Conservation (phyloP, 2,113 vertebrate genomes). For the Polypterus senegalus region DNA sequence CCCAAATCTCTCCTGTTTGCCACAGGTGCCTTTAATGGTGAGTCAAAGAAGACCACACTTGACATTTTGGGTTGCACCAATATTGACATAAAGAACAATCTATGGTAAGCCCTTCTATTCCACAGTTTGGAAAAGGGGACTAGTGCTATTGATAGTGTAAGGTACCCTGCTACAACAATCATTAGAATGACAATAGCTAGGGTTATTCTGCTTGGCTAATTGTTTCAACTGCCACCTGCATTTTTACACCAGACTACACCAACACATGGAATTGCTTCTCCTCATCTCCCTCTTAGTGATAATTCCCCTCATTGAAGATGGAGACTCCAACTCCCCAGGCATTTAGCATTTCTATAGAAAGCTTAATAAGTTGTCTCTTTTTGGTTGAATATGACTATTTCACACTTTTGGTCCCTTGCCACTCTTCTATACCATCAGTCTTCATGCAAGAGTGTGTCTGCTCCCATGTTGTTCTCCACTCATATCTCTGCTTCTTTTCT, state of each 20-base stretch:
- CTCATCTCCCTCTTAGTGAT: neutral
- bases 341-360: neutral
- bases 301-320: too few species aligned
- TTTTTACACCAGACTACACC: neutral
- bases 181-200: neutral
- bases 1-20: slow-evolving; percentile 4
- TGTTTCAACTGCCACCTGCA: too few species aligned
- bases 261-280: neutral
- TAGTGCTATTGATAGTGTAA: neutral
- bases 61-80: slow-evolving; percentile 42
- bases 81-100: slow-evolving; percentile 35
- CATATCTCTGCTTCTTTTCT: neutral
- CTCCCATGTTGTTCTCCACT: neutral
- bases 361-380: neutral
- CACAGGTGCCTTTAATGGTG: slow-evolving; percentile 40
- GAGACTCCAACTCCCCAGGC: neutral
- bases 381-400: neutral
- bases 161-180: neutral
- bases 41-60: slow-evolving; percentile 33
- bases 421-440: neutral
- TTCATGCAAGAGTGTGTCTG: neutral
- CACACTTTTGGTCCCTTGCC: neutral
- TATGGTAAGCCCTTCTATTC: slow-evolving; percentile 30
- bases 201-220: too few species aligned
- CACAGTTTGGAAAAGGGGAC: neutral